These are phyloP conservation scores for Gopherus evgoodei DNA, from an alignment of 2,113 vertebrate genomes.

Conservation along the genomic window DNA sequence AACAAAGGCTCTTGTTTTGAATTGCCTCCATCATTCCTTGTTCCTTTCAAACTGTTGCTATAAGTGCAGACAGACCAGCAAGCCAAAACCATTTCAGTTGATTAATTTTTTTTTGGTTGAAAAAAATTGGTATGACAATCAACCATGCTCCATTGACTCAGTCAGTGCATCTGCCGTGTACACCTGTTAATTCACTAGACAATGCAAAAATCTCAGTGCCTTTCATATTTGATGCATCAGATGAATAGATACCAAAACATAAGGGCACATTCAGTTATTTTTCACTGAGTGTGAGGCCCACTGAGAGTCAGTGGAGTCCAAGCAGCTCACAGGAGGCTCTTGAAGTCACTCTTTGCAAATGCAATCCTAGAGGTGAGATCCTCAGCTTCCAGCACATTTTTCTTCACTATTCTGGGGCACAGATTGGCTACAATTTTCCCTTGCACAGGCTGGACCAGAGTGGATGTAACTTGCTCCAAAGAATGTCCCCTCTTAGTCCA, in stretches of 20 bases:
- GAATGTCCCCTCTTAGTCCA: neutral
- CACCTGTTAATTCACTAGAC: neutral
- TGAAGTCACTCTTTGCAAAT: neutral
- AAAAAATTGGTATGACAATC: neutral
- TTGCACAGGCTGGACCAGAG: neutral
- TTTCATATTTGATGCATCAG: neutral
- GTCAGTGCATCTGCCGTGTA: neutral
- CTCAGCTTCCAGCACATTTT: neutral
- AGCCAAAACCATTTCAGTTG: neutral
- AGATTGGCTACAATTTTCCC: neutral
- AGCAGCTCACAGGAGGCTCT: neutral
- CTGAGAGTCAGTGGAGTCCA: neutral
- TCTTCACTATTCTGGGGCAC: neutral
- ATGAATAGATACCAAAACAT: neutral
- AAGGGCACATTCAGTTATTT: neutral
- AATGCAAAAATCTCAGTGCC: neutral
- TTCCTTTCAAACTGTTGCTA: slow-evolving; percentile 17
- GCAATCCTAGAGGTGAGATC: neutral
- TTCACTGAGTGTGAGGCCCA: neutral
- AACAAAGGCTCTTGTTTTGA: slow-evolving; percentile 21
- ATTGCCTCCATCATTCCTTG: slow-evolving; percentile 19
- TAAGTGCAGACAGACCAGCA: neutral
- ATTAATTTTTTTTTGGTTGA: neutral
- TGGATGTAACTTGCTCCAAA: neutral
- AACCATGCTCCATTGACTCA: neutral